Conservation (phyloP, 92 coral and sea anemone genomes). For the Pocillopora meandrina region DNA sequence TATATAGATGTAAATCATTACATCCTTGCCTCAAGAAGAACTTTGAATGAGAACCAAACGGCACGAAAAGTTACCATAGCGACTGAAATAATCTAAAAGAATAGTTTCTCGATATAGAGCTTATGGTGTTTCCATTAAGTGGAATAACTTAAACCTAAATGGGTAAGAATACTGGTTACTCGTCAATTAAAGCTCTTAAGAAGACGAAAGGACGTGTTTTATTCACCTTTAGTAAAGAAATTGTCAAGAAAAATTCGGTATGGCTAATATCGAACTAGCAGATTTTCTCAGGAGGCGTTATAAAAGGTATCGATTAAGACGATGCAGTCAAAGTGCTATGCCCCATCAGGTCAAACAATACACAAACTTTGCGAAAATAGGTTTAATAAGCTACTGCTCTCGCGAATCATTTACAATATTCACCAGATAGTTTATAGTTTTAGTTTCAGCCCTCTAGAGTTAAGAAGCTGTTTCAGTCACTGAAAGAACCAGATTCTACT, state of each 20-base stretch:
- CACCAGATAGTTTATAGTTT: too few species aligned
- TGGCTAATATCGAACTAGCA: neutral
- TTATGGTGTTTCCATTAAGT: neutral
- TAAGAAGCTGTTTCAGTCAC: too few species aligned
- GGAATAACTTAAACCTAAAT: too few species aligned
- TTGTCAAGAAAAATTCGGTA: neutral
- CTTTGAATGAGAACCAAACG: neutral
- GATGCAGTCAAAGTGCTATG: too few species aligned
- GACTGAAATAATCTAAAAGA: neutral
- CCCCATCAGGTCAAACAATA: neutral
- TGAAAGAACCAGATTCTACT: too few species aligned
- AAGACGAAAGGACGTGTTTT: neutral
- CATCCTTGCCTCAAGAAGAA: conserved; percentile 26
- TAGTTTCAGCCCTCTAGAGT: too few species aligned
- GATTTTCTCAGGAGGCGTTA: neutral
- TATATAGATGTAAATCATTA: conserved; percentile 29
- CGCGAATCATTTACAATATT: neutral
- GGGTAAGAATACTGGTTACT: neutral
- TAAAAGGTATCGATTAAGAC: too few species aligned
- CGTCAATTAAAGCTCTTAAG: neutral
- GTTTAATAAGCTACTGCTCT: neutral
- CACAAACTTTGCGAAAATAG: neutral
- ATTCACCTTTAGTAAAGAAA: neutral
- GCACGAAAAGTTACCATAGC: neutral
- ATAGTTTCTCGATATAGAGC: neutral